Conservation (phyloP, 92 coral and sea anemone species). For the Porites lobata region DNA sequence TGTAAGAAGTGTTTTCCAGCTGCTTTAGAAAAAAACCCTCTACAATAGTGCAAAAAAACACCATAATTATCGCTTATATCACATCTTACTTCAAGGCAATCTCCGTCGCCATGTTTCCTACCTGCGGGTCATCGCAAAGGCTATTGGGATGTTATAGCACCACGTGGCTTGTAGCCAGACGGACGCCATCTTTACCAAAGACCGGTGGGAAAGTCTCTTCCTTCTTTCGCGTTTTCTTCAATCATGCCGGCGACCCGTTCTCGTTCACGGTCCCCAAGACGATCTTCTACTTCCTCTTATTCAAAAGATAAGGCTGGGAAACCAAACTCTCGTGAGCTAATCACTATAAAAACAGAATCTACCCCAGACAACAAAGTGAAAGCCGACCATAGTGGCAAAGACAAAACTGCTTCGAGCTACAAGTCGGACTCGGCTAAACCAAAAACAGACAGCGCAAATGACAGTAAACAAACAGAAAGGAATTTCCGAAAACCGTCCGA, state of each 20-base stretch:
- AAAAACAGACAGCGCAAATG: background rate
- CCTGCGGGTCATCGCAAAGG: background rate
- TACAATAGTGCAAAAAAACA: background rate
- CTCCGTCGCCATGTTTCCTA: constrained; percentile 6
- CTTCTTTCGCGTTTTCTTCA: background rate
- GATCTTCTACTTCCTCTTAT: constrained; percentile 16
- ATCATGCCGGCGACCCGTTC: constrained; percentile 57
- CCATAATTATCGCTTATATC: background rate
- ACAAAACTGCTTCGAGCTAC: background rate
- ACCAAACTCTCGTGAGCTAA: constrained; percentile 43
- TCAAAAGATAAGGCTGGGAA: constrained; percentile 31
- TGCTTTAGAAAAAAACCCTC: no score
- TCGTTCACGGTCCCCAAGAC: constrained; percentile 52
- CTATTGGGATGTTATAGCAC: constrained; percentile 1
- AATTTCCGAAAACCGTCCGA: constrained; percentile 26
- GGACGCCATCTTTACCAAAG: constrained; percentile 41
- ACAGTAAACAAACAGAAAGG: constrained; percentile 6
- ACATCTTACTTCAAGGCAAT: constrained; percentile 33
- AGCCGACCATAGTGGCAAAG: background rate
- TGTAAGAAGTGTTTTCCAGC: background rate
- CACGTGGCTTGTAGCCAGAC: constrained; percentile 7
- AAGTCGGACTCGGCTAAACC: constrained; percentile 11
- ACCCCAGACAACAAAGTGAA: background rate
- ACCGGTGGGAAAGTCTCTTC: background rate
- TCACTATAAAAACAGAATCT: constrained; percentile 27